Conservation (phyloP, 2,113 vertebrate species). For the Vireo altiloquus region DNA sequence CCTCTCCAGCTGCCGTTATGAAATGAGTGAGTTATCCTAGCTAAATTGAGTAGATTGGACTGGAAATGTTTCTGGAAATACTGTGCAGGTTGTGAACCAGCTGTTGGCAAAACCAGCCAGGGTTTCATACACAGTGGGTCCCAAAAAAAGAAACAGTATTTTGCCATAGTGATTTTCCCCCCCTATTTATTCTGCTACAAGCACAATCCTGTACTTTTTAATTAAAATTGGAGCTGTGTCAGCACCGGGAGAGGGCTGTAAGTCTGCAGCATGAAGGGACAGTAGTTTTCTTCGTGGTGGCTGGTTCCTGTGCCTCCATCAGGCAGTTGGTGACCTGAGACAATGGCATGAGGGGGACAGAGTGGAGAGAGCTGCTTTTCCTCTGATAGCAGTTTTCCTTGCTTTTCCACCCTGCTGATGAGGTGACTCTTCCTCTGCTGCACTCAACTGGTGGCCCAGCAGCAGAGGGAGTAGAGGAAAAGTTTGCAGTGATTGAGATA, state of each 20-base stretch:
- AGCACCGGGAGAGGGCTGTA: background rate
- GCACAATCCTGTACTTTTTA: background rate
- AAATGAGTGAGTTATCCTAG: conserved; percentile 35
- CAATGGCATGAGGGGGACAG: background rate
- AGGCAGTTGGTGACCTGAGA: background rate
- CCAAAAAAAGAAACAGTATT: background rate
- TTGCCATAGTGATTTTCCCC: background rate
- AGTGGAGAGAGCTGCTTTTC: background rate
- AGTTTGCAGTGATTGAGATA: background rate
- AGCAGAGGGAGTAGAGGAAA: background rate
- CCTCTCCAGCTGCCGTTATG: conserved; percentile 15
- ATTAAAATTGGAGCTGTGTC: conserved; percentile 3
- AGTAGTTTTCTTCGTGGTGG: background rate
- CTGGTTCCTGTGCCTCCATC: background rate
- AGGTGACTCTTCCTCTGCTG: background rate
- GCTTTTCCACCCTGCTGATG: background rate
- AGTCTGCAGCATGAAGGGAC: background rate
- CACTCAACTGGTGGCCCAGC: background rate
- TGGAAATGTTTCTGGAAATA: conserved; percentile 53
- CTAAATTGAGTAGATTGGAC: conserved; percentile 29
- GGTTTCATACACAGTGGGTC: background rate
- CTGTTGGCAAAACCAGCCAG: conserved; percentile 25
- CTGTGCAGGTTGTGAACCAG: conserved; percentile 38
- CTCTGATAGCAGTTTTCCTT: background rate
- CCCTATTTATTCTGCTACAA: background rate